These are phyloP conservation scores for Stramonita haemastoma DNA, from an alignment of 2,888 invertebrate genomes.

Conservation along the genomic window DNA sequence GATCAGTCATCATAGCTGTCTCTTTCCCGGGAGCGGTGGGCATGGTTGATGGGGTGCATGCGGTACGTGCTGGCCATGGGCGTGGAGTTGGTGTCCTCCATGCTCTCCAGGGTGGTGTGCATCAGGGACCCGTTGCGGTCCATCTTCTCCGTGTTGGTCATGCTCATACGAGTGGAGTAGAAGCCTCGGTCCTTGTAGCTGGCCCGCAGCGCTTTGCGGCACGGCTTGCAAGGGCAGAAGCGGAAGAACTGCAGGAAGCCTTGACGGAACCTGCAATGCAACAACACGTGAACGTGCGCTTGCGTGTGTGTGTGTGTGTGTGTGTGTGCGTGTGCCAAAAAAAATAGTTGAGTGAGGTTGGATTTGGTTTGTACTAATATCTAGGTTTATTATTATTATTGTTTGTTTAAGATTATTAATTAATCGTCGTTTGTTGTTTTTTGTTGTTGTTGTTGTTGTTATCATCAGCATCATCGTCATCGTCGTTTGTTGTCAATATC, in stretches of 20 bases:
- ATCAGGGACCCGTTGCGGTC: conserved; percentile 70
- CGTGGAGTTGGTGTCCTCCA: conserved; percentile 57
- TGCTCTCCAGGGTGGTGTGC: conserved; percentile 69
- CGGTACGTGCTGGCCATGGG: conserved; percentile 52
- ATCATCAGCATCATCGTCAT: no score
- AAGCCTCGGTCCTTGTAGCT: conserved; percentile 61
- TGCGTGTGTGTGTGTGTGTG: no score
- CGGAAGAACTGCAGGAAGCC: conserved; percentile 95
- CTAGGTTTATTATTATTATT: no score
- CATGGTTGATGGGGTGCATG: conserved; percentile 52
- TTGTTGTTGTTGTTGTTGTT: no score
- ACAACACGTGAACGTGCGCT: no score
- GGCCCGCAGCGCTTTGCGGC: conserved; percentile 58
- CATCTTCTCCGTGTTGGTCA: conserved; percentile 66
- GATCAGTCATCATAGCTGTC: conserved; percentile 38
- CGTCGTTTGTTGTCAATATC: no score
- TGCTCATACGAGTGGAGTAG: conserved; percentile 60
- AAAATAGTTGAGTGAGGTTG: no score
- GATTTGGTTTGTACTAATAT: no score
- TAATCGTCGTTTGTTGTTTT: no score
- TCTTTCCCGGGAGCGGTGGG: conserved; percentile 20
- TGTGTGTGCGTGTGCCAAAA: no score
- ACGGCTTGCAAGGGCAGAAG: conserved; percentile 87
- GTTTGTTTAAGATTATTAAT: no score
- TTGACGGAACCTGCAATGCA: conserved; percentile 93